Percentiles rank a stretch among this genome's conserved stretches.
These are phyloP conservation scores for Lamprologus speciosus DNA, from an alignment of 2,113 vertebrate genomes.

Conservation along the genomic window DNA sequence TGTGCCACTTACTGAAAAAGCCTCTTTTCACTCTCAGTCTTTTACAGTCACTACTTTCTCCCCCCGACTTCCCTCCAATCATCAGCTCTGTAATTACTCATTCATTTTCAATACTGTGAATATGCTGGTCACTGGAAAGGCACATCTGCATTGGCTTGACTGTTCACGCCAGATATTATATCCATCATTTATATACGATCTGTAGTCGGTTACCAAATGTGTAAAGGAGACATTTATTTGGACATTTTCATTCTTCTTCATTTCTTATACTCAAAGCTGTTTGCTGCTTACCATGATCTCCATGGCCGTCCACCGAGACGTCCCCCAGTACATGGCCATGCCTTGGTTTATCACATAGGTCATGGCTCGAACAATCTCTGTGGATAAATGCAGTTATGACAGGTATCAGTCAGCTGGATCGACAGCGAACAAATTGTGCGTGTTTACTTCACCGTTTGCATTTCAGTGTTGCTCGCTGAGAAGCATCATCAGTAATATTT, in stretches of 20 bases:
- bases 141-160: not conserved
- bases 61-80: not conserved
- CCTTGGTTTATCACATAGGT: constrained; percentile 96
- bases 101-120: not conserved
- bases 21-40: not conserved
- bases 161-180: not conserved
- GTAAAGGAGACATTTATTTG: not conserved
- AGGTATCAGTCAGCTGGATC: not conserved
- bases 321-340: constrained; percentile 99
- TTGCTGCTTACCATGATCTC: constrained; percentile 88
- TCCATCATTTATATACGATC: not conserved
- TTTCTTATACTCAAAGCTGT: not conserved
- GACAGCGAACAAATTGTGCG: not conserved
- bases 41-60: not conserved
- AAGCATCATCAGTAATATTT: not conserved
- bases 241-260: not conserved
- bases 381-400: not conserved
- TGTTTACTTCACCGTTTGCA: not conserved
- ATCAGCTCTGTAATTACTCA: not conserved
- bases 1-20: not conserved
- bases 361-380: constrained; percentile 97
- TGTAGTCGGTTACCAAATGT: not conserved
- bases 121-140: not conserved
- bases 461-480: not conserved
- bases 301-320: constrained; percentile 94